Evolutionary conservation across 2,797 vertebrate genomes (phyloP).

Genomic region (Austrolebias charrua): DNA sequence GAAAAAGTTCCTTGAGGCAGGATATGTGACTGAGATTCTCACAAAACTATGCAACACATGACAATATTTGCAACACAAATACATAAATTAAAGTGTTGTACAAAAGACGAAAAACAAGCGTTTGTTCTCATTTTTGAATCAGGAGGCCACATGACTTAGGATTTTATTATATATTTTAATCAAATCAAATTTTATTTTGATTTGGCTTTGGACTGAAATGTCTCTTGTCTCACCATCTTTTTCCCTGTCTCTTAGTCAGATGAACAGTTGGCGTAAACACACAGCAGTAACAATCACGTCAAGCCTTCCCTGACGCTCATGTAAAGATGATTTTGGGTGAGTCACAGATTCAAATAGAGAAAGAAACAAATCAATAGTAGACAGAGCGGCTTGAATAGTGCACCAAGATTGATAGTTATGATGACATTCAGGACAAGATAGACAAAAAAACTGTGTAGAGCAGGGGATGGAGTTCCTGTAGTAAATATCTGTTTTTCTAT

Average conservation of each 20-base stretch:
- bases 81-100: neutral
- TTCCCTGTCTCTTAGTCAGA: conserved; percentile 33
- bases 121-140: neutral
- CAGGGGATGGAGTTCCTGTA: neutral
- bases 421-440: conserved; percentile 60
- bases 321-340: conserved; percentile 49
- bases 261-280: conserved; percentile 50
- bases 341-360: conserved; percentile 48
- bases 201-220: conserved; percentile 19
- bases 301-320: conserved; percentile 42
- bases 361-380: conserved; percentile 63
- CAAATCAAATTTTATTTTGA: conserved; percentile 1
- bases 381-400: conserved; percentile 25
- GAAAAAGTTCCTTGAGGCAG: conserved; percentile 1
- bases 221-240: conserved; percentile 25
- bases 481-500: conserved; percentile 11
- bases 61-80: conserved; percentile 1
- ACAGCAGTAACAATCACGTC: conserved; percentile 43
- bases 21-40: conserved; percentile 15
- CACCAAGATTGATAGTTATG: conserved; percentile 48
- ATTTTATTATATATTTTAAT: conserved; percentile 5
- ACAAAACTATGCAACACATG: conserved; percentile 5
- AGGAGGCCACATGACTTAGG: accelerated
- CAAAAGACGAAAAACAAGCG: neutral
- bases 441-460: neutral